phyloP scores from a whole-genome alignment of 2,113 vertebrate species.

The Peromyscus californicus region DNA sequence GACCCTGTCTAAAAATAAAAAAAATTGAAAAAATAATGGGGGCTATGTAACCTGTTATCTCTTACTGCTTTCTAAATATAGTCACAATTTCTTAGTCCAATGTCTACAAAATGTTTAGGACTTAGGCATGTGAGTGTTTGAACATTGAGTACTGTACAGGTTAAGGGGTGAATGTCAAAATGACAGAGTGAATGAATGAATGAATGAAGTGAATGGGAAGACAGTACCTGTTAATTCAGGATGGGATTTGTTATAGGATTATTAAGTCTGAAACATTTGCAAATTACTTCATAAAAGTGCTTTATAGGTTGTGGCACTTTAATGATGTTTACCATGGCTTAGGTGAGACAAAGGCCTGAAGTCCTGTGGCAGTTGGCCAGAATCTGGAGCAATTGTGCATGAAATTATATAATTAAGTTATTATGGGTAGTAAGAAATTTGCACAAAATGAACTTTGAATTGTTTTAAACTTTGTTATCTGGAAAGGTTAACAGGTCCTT shows the following conservation, averaged over 20 bases:
- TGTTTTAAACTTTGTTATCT: constrained; percentile 71
- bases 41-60: neutral
- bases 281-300: constrained; percentile 90
- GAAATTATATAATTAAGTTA: constrained; percentile 85
- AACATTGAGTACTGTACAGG: neutral
- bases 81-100: neutral
- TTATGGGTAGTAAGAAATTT: constrained; percentile 85
- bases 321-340: constrained; percentile 90
- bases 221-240: neutral
- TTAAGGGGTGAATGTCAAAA: neutral
- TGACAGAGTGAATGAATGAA: neutral
- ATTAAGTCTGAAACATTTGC: constrained; percentile 81
- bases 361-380: constrained; percentile 77
- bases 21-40: neutral
- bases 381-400: constrained; percentile 82
- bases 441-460: constrained; percentile 82
- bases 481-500: constrained; percentile 78
- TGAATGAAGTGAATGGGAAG: constrained; percentile 10
- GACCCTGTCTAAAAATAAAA: neutral
- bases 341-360: constrained; percentile 80
- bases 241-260: constrained; percentile 62
- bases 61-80: neutral
- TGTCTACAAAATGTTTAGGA: neutral
- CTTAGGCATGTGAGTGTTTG: neutral
- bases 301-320: constrained; percentile 88